These are phyloP conservation scores for Molossus molossus DNA, from an alignment of 2,797 vertebrate species.

Conservation along the genomic window DNA sequence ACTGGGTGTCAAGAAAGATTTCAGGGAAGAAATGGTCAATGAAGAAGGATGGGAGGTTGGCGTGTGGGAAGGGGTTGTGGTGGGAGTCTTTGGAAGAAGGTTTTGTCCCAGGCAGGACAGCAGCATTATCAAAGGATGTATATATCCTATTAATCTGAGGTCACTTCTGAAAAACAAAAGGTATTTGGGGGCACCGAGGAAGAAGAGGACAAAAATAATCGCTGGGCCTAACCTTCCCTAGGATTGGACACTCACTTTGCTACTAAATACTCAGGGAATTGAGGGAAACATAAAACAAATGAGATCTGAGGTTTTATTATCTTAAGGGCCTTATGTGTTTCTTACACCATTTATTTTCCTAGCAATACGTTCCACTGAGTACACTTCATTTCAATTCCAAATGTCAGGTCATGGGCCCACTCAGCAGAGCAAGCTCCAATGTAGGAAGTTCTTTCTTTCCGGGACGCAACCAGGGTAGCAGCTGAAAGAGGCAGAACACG, in stretches of 20 bases:
- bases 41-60: not conserved
- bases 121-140: not conserved
- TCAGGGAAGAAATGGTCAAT: not conserved
- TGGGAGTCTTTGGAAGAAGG: not conserved
- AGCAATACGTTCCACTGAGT: not conserved
- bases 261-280: not conserved
- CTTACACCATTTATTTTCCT: conserved; percentile 7
- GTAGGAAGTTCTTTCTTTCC: not conserved
- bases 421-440: not conserved
- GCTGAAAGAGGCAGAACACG: not conserved
- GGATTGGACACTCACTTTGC: not conserved
- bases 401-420: not conserved
- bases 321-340: not conserved
- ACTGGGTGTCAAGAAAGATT: not conserved
- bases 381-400: conserved; percentile 46
- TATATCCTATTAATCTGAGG: not conserved
- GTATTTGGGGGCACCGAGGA: not conserved
- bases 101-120: not conserved
- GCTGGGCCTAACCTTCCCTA: not conserved
- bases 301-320: conserved; percentile 1
- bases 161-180: not conserved
- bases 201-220: not conserved
- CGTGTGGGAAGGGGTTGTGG: not conserved
- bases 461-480: not conserved
- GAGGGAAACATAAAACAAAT: not conserved